Evolutionary conservation across 2,113 vertebrate genomes (phyloP), one percentile per base, ranked within the genome.

Genomic region (Hystrix cristata): DNA sequence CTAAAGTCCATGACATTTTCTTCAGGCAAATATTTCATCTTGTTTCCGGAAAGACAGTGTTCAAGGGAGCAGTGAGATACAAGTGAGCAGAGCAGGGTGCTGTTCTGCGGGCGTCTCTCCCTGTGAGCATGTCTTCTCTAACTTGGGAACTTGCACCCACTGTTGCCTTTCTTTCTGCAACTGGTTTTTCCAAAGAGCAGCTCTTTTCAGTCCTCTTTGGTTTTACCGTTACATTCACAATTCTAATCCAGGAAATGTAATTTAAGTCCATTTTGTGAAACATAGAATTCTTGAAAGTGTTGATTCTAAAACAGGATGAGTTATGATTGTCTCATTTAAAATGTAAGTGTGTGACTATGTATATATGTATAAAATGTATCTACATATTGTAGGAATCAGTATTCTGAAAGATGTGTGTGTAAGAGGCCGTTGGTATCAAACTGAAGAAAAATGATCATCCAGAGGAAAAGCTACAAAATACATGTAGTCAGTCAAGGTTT

Each of bases 401-500:
- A 55, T 87, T 95, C 60, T 21, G 48, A 69, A 79, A 31, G 25
- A 62, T 29, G 53, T 79, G 43, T 71, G 46, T 80, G 34, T 55
- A 2, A 93, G 12, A 96, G n/a, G 18, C 48, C 62, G 90, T 90
- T 91, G 81, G 72, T 46, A 87, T 93, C 80, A 87, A 79, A 18
- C n/a, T 88, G 53, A 95, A 97, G 83, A 93, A 95, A 93, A 95
- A 92, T 87, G 67, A 92, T 83, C 38, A 43, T 34, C 15, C 34
- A 53, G 18, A 96, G 67, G 79, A 91, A 86, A 74, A 59, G 79
- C 79, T 94, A 64, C 2, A 95, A 96, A 34, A 80, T 87, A 57
- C 96, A 86, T 86, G 34, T 86, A 64, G 92, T 90, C 43, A 48
- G 67, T 65, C 7, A 43, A 53, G 10, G 12, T 82, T 95, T 89